A percentile compares a stretch with the other conserved stretches of the same genome.
Conservation (phyloP, 1,140 invertebrate genomes). For the Gryon sp. region DNA sequence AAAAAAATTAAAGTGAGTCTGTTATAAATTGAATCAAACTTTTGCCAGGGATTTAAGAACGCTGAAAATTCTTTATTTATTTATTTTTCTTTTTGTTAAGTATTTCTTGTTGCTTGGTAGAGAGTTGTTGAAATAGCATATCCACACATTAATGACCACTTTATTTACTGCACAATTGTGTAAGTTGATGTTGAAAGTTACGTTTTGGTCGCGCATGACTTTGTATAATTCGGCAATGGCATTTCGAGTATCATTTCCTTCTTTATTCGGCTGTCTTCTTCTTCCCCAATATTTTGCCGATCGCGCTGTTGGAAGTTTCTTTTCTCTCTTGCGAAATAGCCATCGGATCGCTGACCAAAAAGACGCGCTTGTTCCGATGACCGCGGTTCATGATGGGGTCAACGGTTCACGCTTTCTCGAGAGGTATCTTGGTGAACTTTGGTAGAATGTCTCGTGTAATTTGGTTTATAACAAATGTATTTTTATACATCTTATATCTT, state of each 20-base stretch:
- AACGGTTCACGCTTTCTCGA: slow-evolving; percentile 65
- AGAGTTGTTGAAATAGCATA: slow-evolving; percentile 27
- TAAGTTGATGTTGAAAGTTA: slow-evolving; percentile 53
- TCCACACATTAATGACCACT: slow-evolving; percentile 45
- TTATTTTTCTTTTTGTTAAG: no score
- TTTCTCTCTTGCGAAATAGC: slow-evolving; percentile 64
- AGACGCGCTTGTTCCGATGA: slow-evolving; percentile 62
- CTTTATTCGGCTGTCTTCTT: slow-evolving; percentile 52
- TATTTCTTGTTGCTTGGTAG: no score
- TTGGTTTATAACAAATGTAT: no score
- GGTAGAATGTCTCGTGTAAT: slow-evolving; percentile 42
- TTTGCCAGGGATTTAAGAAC: no score
- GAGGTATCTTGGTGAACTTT: slow-evolving; percentile 46
- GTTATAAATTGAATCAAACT: no score
- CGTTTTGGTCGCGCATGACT: slow-evolving; percentile 54
- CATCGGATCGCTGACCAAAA: slow-evolving; percentile 61
- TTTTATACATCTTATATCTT: no score
- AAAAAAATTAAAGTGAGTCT: no score
- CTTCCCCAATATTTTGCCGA: slow-evolving; percentile 46
- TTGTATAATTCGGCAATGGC: slow-evolving; percentile 54
- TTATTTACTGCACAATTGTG: slow-evolving; percentile 56
- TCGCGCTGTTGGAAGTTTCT: slow-evolving; percentile 39
- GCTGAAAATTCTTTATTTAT: no score
- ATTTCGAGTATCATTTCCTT: slow-evolving; percentile 60
- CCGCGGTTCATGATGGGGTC: slow-evolving; percentile 65